Conservation (phyloP, 2,113 vertebrate genomes). For the Morone chrysops region DNA sequence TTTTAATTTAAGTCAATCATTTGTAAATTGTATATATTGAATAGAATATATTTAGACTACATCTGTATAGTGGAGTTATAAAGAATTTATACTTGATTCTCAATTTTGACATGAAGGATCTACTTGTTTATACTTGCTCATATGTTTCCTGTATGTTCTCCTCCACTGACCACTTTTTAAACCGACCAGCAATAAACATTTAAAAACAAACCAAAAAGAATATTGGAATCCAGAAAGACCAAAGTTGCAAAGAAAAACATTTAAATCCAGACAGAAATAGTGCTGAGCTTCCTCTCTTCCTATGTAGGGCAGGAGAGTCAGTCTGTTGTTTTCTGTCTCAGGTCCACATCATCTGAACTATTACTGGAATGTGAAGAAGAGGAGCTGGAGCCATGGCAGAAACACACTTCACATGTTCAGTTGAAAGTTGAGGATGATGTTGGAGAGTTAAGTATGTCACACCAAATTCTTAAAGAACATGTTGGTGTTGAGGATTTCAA, state of each 20-base stretch:
- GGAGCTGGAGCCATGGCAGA: conserved; percentile 33
- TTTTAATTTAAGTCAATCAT: too few species aligned
- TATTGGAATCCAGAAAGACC: neutral
- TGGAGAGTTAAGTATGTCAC: conserved; percentile 26
- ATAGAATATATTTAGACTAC: neutral
- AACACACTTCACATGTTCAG: neutral
- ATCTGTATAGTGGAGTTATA: neutral
- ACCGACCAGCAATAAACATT: neutral
- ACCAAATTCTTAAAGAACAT: neutral
- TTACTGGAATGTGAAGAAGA: conserved; percentile 44
- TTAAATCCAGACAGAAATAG: neutral
- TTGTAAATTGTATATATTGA: too few species aligned
- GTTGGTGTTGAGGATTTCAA: neutral
- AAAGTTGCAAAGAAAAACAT: neutral
- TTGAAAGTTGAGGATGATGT: conserved; percentile 2
- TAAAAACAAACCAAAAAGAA: neutral
- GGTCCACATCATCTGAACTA: neutral
- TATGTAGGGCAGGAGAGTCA: neutral
- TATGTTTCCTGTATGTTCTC: neutral
- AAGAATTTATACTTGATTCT: neutral
- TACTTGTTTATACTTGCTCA: too few species aligned
- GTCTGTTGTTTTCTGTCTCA: neutral
- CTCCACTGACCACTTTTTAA: neutral
- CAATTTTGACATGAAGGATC: neutral
- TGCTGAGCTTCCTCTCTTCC: too few species aligned